These are phyloP conservation scores for Microcaecilia unicolor DNA, from an alignment of 2,797 vertebrate genomes.

Conservation along the genomic window DNA sequence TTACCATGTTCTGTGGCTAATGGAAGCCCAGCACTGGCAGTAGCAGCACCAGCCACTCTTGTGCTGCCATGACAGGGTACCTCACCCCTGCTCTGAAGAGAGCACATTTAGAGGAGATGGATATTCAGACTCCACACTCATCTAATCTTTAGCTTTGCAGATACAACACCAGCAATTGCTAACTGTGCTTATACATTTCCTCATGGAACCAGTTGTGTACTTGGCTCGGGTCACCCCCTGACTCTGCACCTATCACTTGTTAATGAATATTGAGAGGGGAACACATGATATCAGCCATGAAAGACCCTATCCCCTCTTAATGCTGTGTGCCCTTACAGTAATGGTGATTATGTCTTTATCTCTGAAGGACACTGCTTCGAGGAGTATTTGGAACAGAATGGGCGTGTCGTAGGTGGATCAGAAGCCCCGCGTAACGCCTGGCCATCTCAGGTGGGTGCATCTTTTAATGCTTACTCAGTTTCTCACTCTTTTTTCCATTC, in stretches of 20 bases:
- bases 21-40: too few relatives aligned
- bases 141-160: too few relatives aligned
- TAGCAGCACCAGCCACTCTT: too few relatives aligned
- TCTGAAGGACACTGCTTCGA: conserved; percentile 37
- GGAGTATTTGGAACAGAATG: not conserved
- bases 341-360: conserved; percentile 14
- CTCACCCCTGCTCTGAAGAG: too few relatives aligned
- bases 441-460: conserved; percentile 54
- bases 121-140: too few relatives aligned
- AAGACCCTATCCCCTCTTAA: not conserved
- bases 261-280: not conserved
- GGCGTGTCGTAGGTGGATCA: conserved; percentile 46
- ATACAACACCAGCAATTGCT: too few relatives aligned
- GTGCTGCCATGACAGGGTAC: too few relatives aligned
- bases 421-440: conserved; percentile 30
- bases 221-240: not conserved
- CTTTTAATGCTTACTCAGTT: too few relatives aligned
- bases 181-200: too few relatives aligned
- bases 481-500: not conserved
- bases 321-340: conserved; percentile 11
- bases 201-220: not conserved
- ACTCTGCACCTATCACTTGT: not conserved
- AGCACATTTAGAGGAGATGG: too few relatives aligned
- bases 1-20: too few relatives aligned
- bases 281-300: not conserved